A percentile compares a stretch with the other conserved stretches of the same genome.
Conservation (phyloP, 2,113 vertebrate genomes). For the Chinchilla lanigera region DNA sequence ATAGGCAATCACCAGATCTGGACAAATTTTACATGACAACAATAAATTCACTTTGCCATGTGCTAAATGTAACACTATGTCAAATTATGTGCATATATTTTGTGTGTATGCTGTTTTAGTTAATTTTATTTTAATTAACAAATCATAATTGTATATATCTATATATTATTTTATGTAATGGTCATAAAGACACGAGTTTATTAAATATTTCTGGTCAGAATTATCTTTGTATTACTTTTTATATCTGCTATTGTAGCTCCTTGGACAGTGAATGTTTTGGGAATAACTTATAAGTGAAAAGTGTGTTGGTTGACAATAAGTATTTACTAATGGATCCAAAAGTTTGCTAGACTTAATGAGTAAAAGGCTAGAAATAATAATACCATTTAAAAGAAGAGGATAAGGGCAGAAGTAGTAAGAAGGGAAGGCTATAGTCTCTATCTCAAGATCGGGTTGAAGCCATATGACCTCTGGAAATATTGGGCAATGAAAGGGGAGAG, state of each 20-base stretch:
- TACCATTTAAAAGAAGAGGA: not conserved
- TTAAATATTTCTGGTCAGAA: not conserved
- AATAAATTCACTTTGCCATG: not conserved
- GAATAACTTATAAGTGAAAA: not conserved
- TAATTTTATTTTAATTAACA: not conserved
- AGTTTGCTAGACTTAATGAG: not conserved
- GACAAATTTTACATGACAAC: not conserved
- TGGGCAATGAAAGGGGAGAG: not conserved
- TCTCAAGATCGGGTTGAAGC: not conserved
- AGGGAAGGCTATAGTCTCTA: not conserved
- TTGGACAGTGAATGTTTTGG: not conserved
- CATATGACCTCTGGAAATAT: not conserved
- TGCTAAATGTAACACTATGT: not conserved
- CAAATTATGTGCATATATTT: constrained; percentile 28
- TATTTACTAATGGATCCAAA: constrained; percentile 23
- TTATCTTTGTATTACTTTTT: not conserved
- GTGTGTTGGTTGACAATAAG: not conserved
- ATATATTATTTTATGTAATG: not conserved
- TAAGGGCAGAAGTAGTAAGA: not conserved
- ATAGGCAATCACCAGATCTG: not conserved
- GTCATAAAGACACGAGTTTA: not conserved
- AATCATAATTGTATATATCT: not conserved
- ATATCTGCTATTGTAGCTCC: not conserved
- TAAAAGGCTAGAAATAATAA: constrained; percentile 11
- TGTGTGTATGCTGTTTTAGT: not conserved